Percentiles rank a stretch among this genome's conserved stretches.
These are phyloP conservation scores for Gymnocypris eckloni DNA, from an alignment of 2,797 vertebrate species.

Conservation along the genomic window DNA sequence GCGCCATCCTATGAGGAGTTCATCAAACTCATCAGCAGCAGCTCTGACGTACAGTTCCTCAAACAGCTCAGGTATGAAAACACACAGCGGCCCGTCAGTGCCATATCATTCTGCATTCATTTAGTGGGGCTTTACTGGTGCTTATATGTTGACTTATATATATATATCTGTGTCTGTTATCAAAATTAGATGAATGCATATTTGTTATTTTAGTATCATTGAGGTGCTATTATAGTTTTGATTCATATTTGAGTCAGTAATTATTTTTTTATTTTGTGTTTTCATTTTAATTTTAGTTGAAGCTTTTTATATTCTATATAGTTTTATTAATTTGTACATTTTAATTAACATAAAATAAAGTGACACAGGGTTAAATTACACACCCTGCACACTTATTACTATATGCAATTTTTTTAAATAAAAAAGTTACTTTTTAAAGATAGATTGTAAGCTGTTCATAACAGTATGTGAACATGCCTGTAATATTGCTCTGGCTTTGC, in stretches of 20 bases:
- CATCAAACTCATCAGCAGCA: conserved; percentile 96
- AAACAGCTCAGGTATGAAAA: conserved; percentile 90
- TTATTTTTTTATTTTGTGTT: no score
- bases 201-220: no score
- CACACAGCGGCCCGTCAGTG: not conserved
- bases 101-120: not conserved
- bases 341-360: no score
- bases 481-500: not conserved
- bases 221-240: no score
- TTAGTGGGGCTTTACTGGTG: not conserved
- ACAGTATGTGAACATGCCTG: not conserved
- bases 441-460: no score
- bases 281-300: no score
- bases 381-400: not conserved
- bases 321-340: not conserved
- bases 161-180: no score
- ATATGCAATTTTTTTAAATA: not conserved
- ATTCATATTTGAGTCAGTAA: no score
- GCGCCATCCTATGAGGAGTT: conserved; percentile 98
- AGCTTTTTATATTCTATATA: no score
- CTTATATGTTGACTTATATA: not conserved
- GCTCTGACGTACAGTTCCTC: conserved; percentile 92
- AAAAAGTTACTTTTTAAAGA: no score
- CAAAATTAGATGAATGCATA: no score
- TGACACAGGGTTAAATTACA: no score